Base-by-base conservation (phyloP, 2,888 invertebrate species). In the Salticus scenicus region DNA sequence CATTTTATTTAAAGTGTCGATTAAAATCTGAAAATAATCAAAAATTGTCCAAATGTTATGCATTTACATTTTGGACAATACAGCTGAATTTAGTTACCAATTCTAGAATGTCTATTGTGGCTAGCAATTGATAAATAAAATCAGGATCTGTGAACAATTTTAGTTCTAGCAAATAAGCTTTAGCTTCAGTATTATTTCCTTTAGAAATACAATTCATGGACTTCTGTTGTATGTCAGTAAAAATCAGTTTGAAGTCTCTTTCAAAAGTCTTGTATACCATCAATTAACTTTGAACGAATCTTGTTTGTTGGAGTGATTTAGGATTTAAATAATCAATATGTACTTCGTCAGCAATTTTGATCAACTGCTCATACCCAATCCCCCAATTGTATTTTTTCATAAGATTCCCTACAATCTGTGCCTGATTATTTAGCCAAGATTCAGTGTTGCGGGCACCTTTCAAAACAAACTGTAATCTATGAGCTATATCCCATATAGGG, bases 261-360 rank as follows among this genome's bases (percentile, higher is more conserved):
- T 51, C 7, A 51, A 51, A 51, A 51, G 51, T 20, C 51, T 51
- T 51, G 5, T 51, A 51, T 8, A 51, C 51, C 51, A 51, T 20
- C 5, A 51, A 17, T 17, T 51, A 5, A 51, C 51, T 20, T 51
- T 51, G 51, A 20, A 51, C 17, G 24, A 51, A 51, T 51, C 51
- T 51, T 20, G n/a, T 51, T 51, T 51, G 51, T 51, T 51, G 51
- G 51, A 51, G 17, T 51, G 17, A 51, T 51, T 51, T 51, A 51
- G 51, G 51, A 51, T 51, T 51, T 51, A 51, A 51, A 51, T 51
- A 51, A 51, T 51, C 51, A 51, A 51, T 51, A 51, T 51, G n/a
- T 51, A 51, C 17, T 20, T 51, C 51, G 17, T 51, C n/a, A 51
- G 7, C 51, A 51, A 51, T 51, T 51, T 51, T 51, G 17, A 51